Conservation (phyloP, 23 tunicate species). For the Corella eumyota region DNA sequence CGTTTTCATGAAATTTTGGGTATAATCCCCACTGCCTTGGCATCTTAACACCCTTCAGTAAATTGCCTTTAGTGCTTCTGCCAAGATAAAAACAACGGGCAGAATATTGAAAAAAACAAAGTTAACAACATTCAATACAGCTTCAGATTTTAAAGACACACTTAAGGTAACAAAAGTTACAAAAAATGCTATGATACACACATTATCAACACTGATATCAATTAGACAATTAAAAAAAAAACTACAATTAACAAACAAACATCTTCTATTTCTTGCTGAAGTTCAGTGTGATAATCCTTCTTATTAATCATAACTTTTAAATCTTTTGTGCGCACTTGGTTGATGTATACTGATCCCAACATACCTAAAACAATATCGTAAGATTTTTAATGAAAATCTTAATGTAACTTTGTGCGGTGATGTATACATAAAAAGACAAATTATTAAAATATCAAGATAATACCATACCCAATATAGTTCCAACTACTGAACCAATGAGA, state of each 20-base stretch:
- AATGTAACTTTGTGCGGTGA: background rate
- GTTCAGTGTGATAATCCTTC: constrained; percentile 12
- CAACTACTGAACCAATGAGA: constrained; percentile 66
- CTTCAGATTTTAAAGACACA: too few species aligned
- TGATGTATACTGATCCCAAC: constrained; percentile 52
- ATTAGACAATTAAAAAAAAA: too few species aligned
- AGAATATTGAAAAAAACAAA: too few species aligned
- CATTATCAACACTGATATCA: too few species aligned
- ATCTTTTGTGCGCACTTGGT: constrained; percentile 59
- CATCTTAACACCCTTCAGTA: too few species aligned
- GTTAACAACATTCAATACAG: too few species aligned
- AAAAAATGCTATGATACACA: too few species aligned
- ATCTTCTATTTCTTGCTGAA: constrained; percentile 18
- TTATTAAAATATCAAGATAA: background rate
- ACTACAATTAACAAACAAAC: constrained; percentile 1
- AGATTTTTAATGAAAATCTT: background rate
- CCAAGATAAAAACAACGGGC: too few species aligned
- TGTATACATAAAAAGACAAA: background rate
- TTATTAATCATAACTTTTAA: constrained; percentile 26
- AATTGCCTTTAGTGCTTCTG: too few species aligned
- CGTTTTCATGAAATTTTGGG: background rate
- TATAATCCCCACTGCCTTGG: background rate
- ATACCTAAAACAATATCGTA: constrained; percentile 27
- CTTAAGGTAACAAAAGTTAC: too few species aligned
- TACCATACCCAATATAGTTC: constrained; percentile 51